phyloP scores from a whole-genome alignment of 1,140 invertebrate species.

The Drosophila burlai region DNA sequence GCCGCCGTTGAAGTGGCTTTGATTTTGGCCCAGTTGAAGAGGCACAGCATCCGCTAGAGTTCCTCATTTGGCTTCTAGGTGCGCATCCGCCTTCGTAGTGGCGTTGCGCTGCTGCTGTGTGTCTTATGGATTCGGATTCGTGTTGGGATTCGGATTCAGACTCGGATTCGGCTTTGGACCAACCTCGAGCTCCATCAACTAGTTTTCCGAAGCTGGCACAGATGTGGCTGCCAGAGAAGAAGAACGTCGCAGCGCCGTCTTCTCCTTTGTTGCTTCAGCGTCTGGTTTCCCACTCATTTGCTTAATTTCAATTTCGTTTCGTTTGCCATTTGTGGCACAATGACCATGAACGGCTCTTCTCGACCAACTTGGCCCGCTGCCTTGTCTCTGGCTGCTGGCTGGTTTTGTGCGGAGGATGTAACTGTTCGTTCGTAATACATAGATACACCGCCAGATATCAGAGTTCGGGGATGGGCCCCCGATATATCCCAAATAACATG shows the following conservation, averaged over 20 bases:
- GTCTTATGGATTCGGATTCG: slow-evolving; percentile 30
- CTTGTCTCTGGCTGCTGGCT: slow-evolving; percentile 12
- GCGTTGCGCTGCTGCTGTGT: neutral
- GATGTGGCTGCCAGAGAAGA: slow-evolving; percentile 10
- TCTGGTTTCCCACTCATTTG: slow-evolving; percentile 81
- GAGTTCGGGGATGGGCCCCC: slow-evolving; percentile 6
- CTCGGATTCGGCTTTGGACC: slow-evolving; percentile 37
- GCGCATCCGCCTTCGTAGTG: slow-evolving; percentile 71
- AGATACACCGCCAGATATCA: slow-evolving; percentile 41
- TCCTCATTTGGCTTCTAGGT: slow-evolving; percentile 77
- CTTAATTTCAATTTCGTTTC: slow-evolving; percentile 83
- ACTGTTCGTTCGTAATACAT: slow-evolving; percentile 64
- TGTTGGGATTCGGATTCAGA: slow-evolving; percentile 22
- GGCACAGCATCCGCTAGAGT: slow-evolving; percentile 74
- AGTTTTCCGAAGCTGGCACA: slow-evolving; percentile 49
- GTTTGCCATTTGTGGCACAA: slow-evolving; percentile 82
- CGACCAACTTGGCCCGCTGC: slow-evolving; percentile 29
- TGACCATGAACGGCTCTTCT: slow-evolving; percentile 73
- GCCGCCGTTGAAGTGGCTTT: slow-evolving; percentile 40
- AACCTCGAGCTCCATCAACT: slow-evolving; percentile 62
- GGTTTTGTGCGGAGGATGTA: slow-evolving; percentile 72
- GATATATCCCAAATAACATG: slow-evolving; percentile 11
- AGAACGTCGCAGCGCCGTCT: slow-evolving; percentile 23
- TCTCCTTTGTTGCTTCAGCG: slow-evolving; percentile 44
- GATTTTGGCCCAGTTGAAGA: slow-evolving; percentile 72